Conservation (phyloP, 2,888 invertebrate genomes). For the Drosophila mimetica region DNA sequence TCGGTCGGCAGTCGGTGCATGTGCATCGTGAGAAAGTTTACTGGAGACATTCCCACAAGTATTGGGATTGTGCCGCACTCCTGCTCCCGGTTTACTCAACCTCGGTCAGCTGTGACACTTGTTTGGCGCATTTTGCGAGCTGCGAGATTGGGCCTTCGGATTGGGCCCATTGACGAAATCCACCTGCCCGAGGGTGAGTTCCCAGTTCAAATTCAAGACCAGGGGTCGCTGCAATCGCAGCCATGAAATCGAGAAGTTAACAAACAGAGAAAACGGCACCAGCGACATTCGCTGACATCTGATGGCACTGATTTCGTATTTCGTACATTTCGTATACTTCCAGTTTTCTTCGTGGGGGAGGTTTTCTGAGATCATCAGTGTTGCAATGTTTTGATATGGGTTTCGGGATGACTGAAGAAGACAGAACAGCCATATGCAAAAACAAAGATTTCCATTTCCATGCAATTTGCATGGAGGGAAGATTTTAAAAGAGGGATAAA, state of each 20-base stretch:
- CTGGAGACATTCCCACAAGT: conserved; percentile 84
- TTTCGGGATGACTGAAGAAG: conserved; percentile 15
- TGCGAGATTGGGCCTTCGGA: conserved; percentile 40
- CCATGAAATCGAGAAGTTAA: conserved; percentile 73
- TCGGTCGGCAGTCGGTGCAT: conserved; percentile 63
- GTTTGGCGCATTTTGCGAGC: conserved; percentile 51
- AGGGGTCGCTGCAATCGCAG: conserved; percentile 62
- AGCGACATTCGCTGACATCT: conserved; percentile 42
- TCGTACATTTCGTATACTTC: conserved; percentile 18
- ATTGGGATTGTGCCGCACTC: conserved; percentile 67
- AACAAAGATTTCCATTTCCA: conserved; percentile 21
- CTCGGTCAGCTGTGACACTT: conserved; percentile 74
- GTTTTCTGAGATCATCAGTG: conserved; percentile 44
- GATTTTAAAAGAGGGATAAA: conserved; percentile 8
- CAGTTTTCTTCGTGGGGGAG: conserved; percentile 61
- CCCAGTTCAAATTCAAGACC: conserved; percentile 16
- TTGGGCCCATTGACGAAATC: conserved; percentile 69
- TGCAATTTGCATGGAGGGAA: neutral
- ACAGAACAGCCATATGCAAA: conserved; percentile 28
- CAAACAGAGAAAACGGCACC: conserved; percentile 33
- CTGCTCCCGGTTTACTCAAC: conserved; percentile 51
- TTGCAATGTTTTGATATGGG: conserved; percentile 35
- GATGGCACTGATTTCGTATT: conserved; percentile 50
- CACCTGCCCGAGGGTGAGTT: conserved; percentile 70
- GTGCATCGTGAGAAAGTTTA: conserved; percentile 84